Conservation (phyloP, 2,797 vertebrate species). For the Ptychobarbus kaznakovi region DNA sequence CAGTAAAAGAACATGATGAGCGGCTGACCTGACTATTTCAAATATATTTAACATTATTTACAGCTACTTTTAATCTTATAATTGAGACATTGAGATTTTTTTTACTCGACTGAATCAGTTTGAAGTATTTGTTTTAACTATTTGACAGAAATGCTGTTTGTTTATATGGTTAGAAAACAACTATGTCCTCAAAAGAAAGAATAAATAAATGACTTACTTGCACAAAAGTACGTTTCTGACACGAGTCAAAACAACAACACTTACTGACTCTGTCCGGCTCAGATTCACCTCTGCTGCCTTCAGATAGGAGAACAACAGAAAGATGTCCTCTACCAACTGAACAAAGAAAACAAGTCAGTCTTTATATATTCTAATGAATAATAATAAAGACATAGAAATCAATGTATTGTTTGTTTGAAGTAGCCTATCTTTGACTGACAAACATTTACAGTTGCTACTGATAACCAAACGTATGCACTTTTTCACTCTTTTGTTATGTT, state of each 20-base stretch:
- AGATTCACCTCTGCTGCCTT: background rate
- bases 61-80: background rate
- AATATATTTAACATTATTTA: background rate
- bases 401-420: background rate
- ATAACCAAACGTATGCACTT: background rate
- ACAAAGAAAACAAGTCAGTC: background rate
- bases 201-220: background rate
- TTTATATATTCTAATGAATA: background rate
- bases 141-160: constrained; percentile 1
- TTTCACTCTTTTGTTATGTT: background rate
- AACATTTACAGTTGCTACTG: background rate
- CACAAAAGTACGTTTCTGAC: background rate
- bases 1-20: background rate
- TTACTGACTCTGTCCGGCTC: background rate
- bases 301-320: background rate
- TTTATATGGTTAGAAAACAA: background rate
- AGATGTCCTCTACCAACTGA: background rate
- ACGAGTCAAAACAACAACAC: background rate
- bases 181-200: background rate
- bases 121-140: background rate
- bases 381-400: no score
- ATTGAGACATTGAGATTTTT: background rate
- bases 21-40: background rate
- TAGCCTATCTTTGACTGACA: background rate
- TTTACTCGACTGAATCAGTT: background rate